phyloP scores from a whole-genome alignment of 2,113 vertebrate genomes.

The Nipponia nippon region DNA sequence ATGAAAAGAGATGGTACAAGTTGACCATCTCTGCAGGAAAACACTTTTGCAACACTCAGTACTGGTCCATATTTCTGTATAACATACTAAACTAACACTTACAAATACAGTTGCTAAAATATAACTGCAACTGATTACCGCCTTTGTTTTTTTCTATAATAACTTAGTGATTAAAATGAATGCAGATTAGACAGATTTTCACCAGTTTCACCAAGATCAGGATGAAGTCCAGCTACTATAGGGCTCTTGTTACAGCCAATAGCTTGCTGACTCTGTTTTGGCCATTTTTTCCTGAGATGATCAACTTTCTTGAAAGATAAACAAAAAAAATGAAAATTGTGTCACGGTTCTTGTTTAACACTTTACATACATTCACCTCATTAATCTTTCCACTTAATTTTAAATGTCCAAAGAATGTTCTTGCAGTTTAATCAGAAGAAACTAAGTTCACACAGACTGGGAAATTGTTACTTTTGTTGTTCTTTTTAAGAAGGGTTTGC shows the following conservation, averaged over 20 bases:
- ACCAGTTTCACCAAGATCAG: not conserved
- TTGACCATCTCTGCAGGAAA: constrained; percentile 33
- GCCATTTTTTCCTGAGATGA: not conserved
- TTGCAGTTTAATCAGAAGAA: not conserved
- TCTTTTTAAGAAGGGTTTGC: not conserved
- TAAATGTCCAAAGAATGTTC: not conserved
- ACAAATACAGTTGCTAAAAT: not conserved
- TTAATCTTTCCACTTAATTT: not conserved
- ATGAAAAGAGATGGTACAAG: constrained; percentile 3
- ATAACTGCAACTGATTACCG: not conserved
- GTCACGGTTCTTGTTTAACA: not conserved
- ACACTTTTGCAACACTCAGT: not conserved
- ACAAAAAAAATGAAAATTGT: not conserved
- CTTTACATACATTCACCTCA: not conserved
- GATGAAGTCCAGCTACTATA: not conserved
- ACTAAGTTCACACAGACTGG: not conserved
- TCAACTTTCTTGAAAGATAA: not conserved
- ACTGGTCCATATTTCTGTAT: not conserved
- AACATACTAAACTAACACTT: not conserved
- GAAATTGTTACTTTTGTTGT: not conserved
- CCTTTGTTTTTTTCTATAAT: not conserved
- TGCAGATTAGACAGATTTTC: not conserved
- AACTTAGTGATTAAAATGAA: not conserved
- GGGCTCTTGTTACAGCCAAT: not conserved
- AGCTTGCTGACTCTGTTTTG: not conserved